These are phyloP conservation scores for Drosophila lini DNA, from an alignment of 1,140 invertebrate species.

Conservation along the genomic window DNA sequence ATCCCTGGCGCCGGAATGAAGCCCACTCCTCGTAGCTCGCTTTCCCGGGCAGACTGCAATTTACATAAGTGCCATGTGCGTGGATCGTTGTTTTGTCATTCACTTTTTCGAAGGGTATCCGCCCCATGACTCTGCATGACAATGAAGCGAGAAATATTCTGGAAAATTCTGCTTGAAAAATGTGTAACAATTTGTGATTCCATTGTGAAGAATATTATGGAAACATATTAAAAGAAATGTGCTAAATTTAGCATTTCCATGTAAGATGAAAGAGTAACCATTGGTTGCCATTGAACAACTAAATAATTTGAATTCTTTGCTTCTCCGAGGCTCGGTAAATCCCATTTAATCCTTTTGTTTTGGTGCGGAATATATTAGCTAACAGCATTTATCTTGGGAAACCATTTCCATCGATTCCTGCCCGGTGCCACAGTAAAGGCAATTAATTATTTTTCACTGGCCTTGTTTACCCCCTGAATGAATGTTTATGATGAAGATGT, in stretches of 20 bases:
- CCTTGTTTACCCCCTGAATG: constrained; percentile 44
- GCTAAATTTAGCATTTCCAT: background rate
- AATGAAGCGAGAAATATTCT: constrained; percentile 17
- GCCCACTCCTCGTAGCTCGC: background rate
- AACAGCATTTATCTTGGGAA: constrained; percentile 11
- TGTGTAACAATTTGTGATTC: constrained; percentile 5
- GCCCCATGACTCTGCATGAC: constrained; percentile 17
- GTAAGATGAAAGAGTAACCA: background rate
- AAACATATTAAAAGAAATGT: background rate
- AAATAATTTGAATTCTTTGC: background rate
- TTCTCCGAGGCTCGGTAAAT: background rate
- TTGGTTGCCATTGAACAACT: background rate
- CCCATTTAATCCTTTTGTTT: constrained; percentile 3
- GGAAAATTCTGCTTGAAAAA: constrained; percentile 6
- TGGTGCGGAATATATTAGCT: background rate
- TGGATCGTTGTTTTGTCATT: constrained; percentile 45
- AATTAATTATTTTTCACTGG: constrained; percentile 56
- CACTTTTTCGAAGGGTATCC: constrained; percentile 10
- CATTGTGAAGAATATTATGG: background rate
- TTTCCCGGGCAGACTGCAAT: constrained; percentile 39
- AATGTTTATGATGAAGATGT: constrained; percentile 44
- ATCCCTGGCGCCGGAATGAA: background rate
- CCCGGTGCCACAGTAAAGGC: constrained; percentile 11
- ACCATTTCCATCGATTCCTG: constrained; percentile 11
- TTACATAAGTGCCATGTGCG: constrained; percentile 56